These are phyloP conservation scores for Idris sp. DNA, from an alignment of 1,140 invertebrate genomes.

Conservation along the genomic window DNA sequence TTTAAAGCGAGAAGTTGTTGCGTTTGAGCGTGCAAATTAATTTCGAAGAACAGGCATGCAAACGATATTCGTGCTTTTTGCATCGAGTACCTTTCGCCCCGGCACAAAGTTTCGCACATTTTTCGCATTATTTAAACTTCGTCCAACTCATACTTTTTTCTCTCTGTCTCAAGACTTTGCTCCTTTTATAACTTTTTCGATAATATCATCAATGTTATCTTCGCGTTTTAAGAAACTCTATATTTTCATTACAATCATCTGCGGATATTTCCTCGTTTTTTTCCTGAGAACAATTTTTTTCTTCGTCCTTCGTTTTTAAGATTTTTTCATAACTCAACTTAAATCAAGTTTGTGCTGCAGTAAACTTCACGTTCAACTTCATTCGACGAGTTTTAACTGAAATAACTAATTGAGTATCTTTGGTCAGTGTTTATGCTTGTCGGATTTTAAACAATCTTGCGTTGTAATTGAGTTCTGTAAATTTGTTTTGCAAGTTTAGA, in stretches of 20 bases:
- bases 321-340: slow-evolving; percentile 41
- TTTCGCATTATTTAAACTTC: slow-evolving; percentile 56
- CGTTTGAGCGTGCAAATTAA: slow-evolving; percentile 53
- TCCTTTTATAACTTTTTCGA: slow-evolving; percentile 44
- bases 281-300: slow-evolving; percentile 8
- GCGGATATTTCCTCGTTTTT: slow-evolving; percentile 2
- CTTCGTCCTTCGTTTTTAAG: not conserved
- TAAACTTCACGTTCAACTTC: slow-evolving; percentile 35
- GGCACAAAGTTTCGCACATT: slow-evolving; percentile 54
- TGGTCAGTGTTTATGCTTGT: slow-evolving; percentile 12
- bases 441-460: slow-evolving; percentile 34
- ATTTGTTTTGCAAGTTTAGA: not conserved
- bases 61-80: slow-evolving; percentile 53
- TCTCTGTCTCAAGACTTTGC: slow-evolving; percentile 40
- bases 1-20: slow-evolving; percentile 43
- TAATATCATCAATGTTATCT: slow-evolving; percentile 56
- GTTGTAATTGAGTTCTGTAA: slow-evolving; percentile 4
- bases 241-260: slow-evolving; percentile 51
- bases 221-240: slow-evolving; percentile 45
- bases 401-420: slow-evolving; percentile 37
- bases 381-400: slow-evolving; percentile 30
- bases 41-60: slow-evolving; percentile 50
- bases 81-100: slow-evolving; percentile 28
- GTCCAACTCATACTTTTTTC: slow-evolving; percentile 36
- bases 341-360: slow-evolving; percentile 31